Percentiles rank a stretch among this genome's conserved stretches.
Conservation (phyloP, 1,140 invertebrate genomes). For the Drosophila carrolli region DNA sequence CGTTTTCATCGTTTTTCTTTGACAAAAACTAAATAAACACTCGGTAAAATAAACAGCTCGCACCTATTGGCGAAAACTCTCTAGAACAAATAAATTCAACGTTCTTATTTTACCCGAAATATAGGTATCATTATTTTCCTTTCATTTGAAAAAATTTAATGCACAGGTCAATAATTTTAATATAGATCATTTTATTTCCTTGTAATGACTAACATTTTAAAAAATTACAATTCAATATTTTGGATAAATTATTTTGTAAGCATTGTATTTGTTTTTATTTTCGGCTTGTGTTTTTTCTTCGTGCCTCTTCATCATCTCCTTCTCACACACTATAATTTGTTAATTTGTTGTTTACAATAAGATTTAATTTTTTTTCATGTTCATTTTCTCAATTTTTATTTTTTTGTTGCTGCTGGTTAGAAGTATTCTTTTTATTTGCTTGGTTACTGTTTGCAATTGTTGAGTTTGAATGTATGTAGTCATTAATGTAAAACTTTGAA, state of each 20-base stretch:
- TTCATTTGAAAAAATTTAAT: too few relatives aligned
- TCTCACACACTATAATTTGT: constrained; percentile 69
- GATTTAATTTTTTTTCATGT: constrained; percentile 78
- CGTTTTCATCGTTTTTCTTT: too few relatives aligned
- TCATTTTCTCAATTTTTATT: constrained; percentile 79
- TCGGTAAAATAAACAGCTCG: too few relatives aligned
- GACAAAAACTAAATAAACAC: too few relatives aligned
- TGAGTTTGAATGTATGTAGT: constrained; percentile 75
- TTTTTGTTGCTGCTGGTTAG: constrained; percentile 44
- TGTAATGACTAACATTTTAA: constrained; percentile 84
- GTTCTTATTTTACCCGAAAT: too few relatives aligned
- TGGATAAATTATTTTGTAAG: constrained; percentile 81
- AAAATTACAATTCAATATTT: constrained; percentile 83
- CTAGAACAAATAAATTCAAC: neutral
- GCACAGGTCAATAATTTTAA: constrained; percentile 44
- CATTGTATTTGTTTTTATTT: constrained; percentile 65
- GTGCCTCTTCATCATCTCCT: constrained; percentile 41
- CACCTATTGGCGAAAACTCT: too few relatives aligned
- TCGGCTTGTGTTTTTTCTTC: constrained; percentile 49
- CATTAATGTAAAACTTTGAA: constrained; percentile 75
- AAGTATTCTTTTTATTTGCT: constrained; percentile 35
- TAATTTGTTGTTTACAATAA: constrained; percentile 70
- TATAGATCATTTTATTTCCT: constrained; percentile 78
- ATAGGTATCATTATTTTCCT: too few relatives aligned
- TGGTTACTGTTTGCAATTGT: constrained; percentile 47